Conservation (phyloP, 1,140 invertebrate genomes). For the Nephila pilipes region DNA sequence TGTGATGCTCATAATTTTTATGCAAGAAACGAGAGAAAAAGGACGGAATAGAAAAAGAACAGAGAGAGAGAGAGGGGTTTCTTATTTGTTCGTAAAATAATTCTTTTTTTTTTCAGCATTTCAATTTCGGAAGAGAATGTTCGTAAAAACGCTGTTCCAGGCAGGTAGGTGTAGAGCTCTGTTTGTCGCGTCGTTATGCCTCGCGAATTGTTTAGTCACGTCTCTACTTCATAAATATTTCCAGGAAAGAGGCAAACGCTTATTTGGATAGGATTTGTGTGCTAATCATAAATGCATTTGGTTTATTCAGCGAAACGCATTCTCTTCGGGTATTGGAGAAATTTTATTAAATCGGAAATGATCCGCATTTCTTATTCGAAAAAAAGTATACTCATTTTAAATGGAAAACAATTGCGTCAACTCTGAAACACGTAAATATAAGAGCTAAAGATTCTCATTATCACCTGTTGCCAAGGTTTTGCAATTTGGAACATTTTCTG, state of each 20-base stretch:
- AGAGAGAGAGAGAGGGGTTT: too few relatives aligned
- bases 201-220: slow-evolving; percentile 35
- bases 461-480: background rate
- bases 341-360: slow-evolving; percentile 1
- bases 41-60: too few relatives aligned
- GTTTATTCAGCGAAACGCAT: slow-evolving; percentile 1
- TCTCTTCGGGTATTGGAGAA: background rate
- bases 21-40: too few relatives aligned
- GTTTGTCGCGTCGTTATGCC: slow-evolving; percentile 2
- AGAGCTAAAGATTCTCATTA: background rate
- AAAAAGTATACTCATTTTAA: background rate
- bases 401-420: background rate
- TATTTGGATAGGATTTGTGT: slow-evolving; percentile 26
- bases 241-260: background rate
- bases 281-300: slow-evolving; percentile 8
- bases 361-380: background rate
- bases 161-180: background rate
- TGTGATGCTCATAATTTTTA: too few relatives aligned
- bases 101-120: background rate
- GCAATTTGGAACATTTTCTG: background rate
- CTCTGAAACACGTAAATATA: background rate
- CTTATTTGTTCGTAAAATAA: too few relatives aligned
- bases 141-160: background rate
- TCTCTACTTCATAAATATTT: slow-evolving; percentile 30
- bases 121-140: background rate